Base-by-base conservation (phyloP, 2,797 vertebrate species). In the Acanthopagrus latus region DNA sequence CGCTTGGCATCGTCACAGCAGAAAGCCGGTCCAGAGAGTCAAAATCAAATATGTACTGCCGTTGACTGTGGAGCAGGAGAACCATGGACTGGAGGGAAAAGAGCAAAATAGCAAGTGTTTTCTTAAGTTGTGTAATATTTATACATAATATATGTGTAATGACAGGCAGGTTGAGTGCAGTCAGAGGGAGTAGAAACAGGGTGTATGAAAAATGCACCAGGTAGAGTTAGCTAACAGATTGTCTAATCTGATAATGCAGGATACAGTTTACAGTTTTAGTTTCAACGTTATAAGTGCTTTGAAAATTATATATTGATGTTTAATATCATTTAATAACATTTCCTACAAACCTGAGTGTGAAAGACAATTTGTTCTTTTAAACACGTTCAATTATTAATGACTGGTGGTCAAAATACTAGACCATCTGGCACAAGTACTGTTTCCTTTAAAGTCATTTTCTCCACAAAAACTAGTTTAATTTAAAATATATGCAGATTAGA, bases 41-140 rank as follows among this genome's bases (percentile, higher is more conserved):
- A 0, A 97, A 99, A 69, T 99, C 97, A 7, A 99, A 99, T 92
- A 99, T 99, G 91, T 99, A 99, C 91, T 99, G 98, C 57, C 98
- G 94, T 89, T 99, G 98, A 93, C 98, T 99, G 86, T 98, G 98
- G 51, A 99, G 97, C 91, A 99, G 96, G 59, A 99, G 96, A 68
- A 99, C 97, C 96, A 99, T 98, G 84, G 98, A 98, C 98, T 99
- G 89, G 52, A 90, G 92, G 71, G 76, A 75, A 67, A 78, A 90
- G 58, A 90, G 64, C 41, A 88, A 82, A 86, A 72, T 4, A 72
- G 48, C 20, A 64, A 68, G 48, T 54, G 38, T 78, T 81, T 65
- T 59, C 14, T 75, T 71, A 33, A 76, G 64, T 81, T 79, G 62
- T 62, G 54, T 73, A 67, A 81, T 71, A 84, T 80, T 52, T 62